Conservation (phyloP, 2,797 vertebrate species). For the Neoniphon sammara region DNA sequence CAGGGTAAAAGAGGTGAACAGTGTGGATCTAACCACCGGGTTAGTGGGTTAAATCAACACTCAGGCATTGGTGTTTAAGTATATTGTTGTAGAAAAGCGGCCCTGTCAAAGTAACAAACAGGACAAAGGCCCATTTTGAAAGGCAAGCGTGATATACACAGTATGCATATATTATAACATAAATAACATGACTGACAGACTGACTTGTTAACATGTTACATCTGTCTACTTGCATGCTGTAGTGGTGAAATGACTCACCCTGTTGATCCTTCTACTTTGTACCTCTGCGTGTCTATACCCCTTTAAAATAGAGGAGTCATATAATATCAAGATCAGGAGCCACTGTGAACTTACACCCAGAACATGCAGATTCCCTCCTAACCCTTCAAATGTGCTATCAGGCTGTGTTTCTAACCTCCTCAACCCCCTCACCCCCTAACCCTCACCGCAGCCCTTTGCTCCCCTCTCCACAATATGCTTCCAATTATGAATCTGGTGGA, state of each 20-base stretch:
- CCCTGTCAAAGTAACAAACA: slow-evolving; percentile 26
- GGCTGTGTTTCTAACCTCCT: slow-evolving; percentile 64
- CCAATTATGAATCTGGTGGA: slow-evolving; percentile 90
- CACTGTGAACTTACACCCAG: not conserved
- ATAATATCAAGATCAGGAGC: not conserved
- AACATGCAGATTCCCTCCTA: slow-evolving; percentile 27
- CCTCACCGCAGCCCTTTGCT: slow-evolving; percentile 36
- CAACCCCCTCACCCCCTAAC: slow-evolving; percentile 36
- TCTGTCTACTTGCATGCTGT: slow-evolving; percentile 41
- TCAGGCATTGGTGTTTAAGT: not conserved
- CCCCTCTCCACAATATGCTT: slow-evolving; percentile 85
- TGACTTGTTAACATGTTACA: slow-evolving; percentile 20
- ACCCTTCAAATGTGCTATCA: slow-evolving; percentile 53
- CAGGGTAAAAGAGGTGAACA: slow-evolving; percentile 47
- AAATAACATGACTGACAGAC: slow-evolving; percentile 52
- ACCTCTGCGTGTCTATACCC: slow-evolving; percentile 10
- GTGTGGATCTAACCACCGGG: slow-evolving; percentile 34
- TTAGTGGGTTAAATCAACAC: slow-evolving; percentile 59
- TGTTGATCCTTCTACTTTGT: slow-evolving; percentile 32
- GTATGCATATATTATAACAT: slow-evolving; percentile 31
- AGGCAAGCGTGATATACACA: slow-evolving; percentile 46
- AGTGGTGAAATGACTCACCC: slow-evolving; percentile 41
- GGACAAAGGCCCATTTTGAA: slow-evolving; percentile 34
- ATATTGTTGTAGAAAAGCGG: slow-evolving; percentile 22
- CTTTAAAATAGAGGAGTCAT: slow-evolving; percentile 27